These are phyloP conservation scores for Heloderma charlesbogerti DNA, from an alignment of 2,113 vertebrate species.

Conservation along the genomic window DNA sequence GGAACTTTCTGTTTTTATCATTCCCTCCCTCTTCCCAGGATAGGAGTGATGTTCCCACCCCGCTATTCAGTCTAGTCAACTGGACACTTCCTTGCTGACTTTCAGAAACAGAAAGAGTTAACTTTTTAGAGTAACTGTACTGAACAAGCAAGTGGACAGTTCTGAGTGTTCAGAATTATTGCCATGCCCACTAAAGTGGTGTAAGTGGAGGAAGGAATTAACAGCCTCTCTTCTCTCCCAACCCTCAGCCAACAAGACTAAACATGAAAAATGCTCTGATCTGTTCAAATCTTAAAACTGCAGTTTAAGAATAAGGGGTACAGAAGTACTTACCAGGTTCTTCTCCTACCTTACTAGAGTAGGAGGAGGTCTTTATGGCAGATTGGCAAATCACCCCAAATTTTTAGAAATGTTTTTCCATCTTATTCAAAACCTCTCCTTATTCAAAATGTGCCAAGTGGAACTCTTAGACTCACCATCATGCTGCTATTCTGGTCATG, in stretches of 20 bases:
- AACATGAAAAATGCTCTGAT: not conserved
- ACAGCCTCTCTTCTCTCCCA: not conserved
- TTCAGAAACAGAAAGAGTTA: not conserved
- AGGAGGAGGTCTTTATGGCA: not conserved
- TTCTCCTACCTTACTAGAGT: not conserved
- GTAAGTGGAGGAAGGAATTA: not conserved
- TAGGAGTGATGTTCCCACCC: not conserved
- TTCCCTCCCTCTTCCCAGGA: not conserved
- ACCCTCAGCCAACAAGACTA: not conserved
- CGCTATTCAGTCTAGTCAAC: not conserved
- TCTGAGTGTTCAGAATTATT: not conserved
- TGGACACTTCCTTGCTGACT: not conserved
- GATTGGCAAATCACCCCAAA: not conserved
- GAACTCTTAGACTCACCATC: conserved; percentile 74
- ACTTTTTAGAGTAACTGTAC: not conserved
- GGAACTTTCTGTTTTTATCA: not conserved
- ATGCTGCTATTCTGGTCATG: conserved; percentile 78
- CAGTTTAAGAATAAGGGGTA: not conserved
- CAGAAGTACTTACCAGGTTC: not conserved
- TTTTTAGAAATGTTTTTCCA: not conserved
- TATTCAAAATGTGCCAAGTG: not conserved
- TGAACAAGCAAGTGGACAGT: not conserved
- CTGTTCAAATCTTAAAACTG: not conserved
- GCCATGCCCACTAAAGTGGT: not conserved
- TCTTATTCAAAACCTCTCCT: not conserved